Evolutionary conservation across 2,113 vertebrate genomes (phyloP).

Genomic region (Dipodomys spectabilis): DNA sequence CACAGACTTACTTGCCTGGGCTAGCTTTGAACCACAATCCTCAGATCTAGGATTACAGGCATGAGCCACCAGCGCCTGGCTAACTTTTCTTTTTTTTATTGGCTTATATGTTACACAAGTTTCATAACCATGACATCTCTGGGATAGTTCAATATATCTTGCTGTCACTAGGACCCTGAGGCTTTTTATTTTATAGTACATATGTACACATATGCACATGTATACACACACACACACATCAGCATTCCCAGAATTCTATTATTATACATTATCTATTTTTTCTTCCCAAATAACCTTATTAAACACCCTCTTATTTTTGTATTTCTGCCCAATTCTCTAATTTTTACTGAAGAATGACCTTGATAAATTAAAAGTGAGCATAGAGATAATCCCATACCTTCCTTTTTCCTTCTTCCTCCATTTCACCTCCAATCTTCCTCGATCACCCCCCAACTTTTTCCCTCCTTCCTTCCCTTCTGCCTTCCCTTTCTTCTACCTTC

Average conservation of each 20-base stretch:
- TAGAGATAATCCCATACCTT: not conserved
- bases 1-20: too few relatives aligned
- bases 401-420: too few relatives aligned
- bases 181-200: constrained; percentile 52
- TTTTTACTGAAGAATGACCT: constrained; percentile 48
- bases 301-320: constrained; percentile 48
- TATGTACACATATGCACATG: not conserved
- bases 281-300: constrained; percentile 60
- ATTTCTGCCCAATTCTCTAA: constrained; percentile 40
- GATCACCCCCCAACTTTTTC: too few relatives aligned
- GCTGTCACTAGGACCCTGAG: constrained; percentile 15
- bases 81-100: too few relatives aligned
- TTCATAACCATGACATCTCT: constrained; percentile 58
- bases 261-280: constrained; percentile 52
- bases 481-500: not conserved
- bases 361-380: constrained; percentile 62
- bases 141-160: constrained; percentile 51
- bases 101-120: not conserved
- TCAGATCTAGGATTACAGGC: too few relatives aligned
- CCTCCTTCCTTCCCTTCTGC: too few relatives aligned
- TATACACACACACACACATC: not conserved
- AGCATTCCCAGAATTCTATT: constrained; percentile 54
- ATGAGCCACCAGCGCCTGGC: too few relatives aligned
- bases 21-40: too few relatives aligned
- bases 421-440: too few relatives aligned